These are phyloP conservation scores for Gallinago media DNA, from an alignment of 2,113 vertebrate genomes.

Conservation along the genomic window DNA sequence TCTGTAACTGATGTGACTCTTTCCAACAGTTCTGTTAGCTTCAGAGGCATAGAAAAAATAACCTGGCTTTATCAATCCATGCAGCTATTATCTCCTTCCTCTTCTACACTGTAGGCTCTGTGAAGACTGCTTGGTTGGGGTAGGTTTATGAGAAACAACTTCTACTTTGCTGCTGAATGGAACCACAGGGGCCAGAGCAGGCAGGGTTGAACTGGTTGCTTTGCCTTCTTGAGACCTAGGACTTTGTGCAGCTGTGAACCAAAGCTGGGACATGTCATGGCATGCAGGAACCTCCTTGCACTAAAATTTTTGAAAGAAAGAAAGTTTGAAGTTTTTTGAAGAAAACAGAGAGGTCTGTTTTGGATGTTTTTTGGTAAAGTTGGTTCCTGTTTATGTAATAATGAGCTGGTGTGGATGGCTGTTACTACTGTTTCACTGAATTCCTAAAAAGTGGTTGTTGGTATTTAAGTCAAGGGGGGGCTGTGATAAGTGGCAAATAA, in stretches of 20 bases:
- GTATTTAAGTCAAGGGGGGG: not conserved
- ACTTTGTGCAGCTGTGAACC: not conserved
- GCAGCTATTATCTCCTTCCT: not conserved
- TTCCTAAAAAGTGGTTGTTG: not conserved
- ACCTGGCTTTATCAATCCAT: not conserved
- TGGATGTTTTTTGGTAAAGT: not conserved
- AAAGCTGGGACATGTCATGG: not conserved
- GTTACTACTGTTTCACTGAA: not conserved
- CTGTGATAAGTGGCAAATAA: not conserved
- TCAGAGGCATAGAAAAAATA: not conserved
- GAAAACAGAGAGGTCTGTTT: not conserved
- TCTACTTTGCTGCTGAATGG: not conserved
- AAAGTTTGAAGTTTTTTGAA: too few relatives aligned
- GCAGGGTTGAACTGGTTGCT: not conserved
- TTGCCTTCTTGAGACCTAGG: not conserved
- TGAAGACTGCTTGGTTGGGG: not conserved
- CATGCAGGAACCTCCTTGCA: not conserved
- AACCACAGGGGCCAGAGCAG: not conserved
- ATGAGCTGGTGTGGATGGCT: not conserved
- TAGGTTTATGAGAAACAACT: not conserved
- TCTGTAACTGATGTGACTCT: not conserved
- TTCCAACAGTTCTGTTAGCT: not conserved
- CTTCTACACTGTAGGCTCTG: not conserved
- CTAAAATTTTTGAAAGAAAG: not conserved
- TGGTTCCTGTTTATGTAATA: not conserved